A percentile compares a stretch with the other conserved stretches of the same genome.
Evolutionary conservation across 2,888 invertebrate genomes (phyloP).

Genomic region (Nipponacmea schrenckii): DNA sequence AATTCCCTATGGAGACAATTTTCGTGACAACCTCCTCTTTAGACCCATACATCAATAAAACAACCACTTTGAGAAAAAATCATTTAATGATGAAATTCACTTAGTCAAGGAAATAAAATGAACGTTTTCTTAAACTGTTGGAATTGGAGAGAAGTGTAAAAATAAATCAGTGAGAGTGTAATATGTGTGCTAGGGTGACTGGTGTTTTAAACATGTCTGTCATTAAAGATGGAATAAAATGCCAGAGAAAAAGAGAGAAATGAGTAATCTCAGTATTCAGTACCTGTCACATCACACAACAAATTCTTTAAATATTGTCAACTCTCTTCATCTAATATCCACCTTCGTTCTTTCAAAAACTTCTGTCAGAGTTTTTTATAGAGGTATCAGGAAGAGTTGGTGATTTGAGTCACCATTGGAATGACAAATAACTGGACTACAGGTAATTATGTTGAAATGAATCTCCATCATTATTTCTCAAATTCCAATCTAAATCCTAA

Average conservation of each 20-base stretch:
- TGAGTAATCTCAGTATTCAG: not conserved
- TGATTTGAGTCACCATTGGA: too few species aligned
- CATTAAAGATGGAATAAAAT: too few species aligned
- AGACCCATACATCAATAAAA: conserved; percentile 2
- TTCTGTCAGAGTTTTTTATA: too few species aligned
- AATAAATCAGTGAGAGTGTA: not conserved
- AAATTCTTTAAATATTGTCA: conserved; percentile 5
- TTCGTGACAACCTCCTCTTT: too few species aligned
- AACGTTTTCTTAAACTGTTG: not conserved
- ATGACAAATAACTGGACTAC: too few species aligned
- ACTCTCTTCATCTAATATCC: not conserved
- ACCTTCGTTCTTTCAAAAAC: not conserved
- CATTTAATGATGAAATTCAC: conserved; percentile 6
- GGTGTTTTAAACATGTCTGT: too few species aligned
- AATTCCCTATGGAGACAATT: too few species aligned
- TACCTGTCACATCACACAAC: not conserved
- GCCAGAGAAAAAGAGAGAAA: not conserved
- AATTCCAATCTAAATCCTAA: too few species aligned
- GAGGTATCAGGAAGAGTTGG: too few species aligned
- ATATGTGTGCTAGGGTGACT: not conserved
- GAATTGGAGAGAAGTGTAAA: not conserved
- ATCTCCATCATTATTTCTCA: too few species aligned
- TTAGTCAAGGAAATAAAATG: not conserved
- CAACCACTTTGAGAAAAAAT: conserved; percentile 6
- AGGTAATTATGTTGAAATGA: too few species aligned